These are phyloP conservation scores for Rousettus leschenaultii DNA, from an alignment of 2,113 vertebrate species.

Conservation along the genomic window DNA sequence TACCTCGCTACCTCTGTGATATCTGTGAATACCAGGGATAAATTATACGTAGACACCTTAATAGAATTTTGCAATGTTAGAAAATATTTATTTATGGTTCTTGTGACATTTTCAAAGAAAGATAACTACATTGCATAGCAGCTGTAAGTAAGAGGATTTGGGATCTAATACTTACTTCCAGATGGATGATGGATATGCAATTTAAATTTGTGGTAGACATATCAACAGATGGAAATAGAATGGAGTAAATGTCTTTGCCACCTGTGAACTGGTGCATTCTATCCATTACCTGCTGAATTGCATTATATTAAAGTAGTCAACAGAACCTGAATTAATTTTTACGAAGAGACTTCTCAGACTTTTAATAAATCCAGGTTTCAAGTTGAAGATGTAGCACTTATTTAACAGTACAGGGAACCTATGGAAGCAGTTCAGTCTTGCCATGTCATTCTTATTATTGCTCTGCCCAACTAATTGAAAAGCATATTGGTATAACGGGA, in stretches of 20 bases:
- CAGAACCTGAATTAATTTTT: conserved; percentile 76
- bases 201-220: conserved; percentile 66
- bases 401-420: conserved; percentile 30
- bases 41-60: neutral
- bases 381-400: neutral
- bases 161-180: conserved; percentile 51
- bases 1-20: neutral
- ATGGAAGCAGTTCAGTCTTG: conserved; percentile 46
- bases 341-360: conserved; percentile 53
- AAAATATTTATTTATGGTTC: conserved; percentile 22
- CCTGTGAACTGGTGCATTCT: conserved; percentile 54
- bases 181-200: conserved; percentile 46
- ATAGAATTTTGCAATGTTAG: neutral
- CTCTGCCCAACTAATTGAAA: conserved; percentile 72
- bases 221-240: conserved; percentile 69
- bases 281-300: conserved; percentile 67
- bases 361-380: conserved; percentile 64
- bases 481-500: conserved; percentile 65
- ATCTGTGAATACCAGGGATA: neutral
- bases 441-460: conserved; percentile 55
- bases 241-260: conserved; percentile 48
- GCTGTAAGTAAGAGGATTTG: conserved; percentile 39
- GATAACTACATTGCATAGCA: neutral
- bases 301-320: conserved; percentile 72
- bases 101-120: conserved; percentile 54